A percentile compares a stretch with the other conserved stretches of the same genome.
Conservation (phyloP, 92 coral and sea anemone genomes). For the Palythoa grandiflora region DNA sequence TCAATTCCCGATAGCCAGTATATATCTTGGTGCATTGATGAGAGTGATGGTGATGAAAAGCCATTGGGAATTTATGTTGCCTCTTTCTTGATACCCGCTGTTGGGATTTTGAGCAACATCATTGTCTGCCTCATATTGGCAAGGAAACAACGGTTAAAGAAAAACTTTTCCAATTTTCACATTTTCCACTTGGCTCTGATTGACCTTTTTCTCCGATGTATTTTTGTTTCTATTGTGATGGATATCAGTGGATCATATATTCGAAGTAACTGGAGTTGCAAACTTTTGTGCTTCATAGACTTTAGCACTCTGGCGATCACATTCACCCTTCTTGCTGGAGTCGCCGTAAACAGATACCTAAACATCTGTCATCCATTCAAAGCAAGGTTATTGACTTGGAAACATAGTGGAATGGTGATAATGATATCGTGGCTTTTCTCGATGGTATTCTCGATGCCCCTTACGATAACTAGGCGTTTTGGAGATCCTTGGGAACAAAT, state of each 20-base stretch:
- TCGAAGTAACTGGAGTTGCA: constrained; percentile 27
- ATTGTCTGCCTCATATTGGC: constrained; percentile 22
- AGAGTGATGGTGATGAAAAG: background rate
- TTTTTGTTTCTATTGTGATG: constrained; percentile 13
- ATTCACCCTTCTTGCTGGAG: constrained; percentile 31
- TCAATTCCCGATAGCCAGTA: background rate
- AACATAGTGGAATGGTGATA: constrained; percentile 53
- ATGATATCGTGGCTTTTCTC: constrained; percentile 57
- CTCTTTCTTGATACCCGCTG: constrained; percentile 10
- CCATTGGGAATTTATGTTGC: background rate
- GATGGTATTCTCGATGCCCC: constrained; percentile 45
- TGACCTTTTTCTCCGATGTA: constrained; percentile 33
- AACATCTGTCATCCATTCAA: constrained; percentile 47
- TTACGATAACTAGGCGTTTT: constrained; percentile 38
- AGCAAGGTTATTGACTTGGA: constrained; percentile 62
- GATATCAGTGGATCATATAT: background rate
- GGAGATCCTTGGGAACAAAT: constrained; percentile 32
- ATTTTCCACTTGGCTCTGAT: constrained; percentile 26
- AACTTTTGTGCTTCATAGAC: constrained; percentile 18
- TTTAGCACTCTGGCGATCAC: constrained; percentile 24
- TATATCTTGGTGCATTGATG: constrained; percentile 12
- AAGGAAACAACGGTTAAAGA: constrained; percentile 24
- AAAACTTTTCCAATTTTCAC: constrained; percentile 39
- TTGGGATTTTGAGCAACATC: constrained; percentile 24
- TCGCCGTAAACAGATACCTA: constrained; percentile 30